Base-by-base conservation (phyloP, 2,888 invertebrate genomes). In the Plagodis dolabraria region DNA sequence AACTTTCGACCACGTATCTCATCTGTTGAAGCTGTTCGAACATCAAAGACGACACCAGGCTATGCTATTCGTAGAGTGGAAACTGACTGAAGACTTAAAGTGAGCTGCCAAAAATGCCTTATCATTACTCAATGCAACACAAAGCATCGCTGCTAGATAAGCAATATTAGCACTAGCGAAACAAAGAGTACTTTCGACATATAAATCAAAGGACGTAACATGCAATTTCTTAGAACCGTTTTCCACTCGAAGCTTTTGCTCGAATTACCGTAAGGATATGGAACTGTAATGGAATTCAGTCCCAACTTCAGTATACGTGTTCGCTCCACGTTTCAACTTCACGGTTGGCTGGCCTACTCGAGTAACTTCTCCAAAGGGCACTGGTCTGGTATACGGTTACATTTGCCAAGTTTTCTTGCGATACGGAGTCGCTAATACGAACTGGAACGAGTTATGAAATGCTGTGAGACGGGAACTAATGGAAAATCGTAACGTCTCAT, bases 331-430 rank as follows among this genome's bases (percentile, higher is more conserved):
- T 5, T 45, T 46, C 49, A 49, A 53, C 45, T 62, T 57, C 48
- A 63, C 65, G 62, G 60, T 55, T 49, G 58, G 53, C 45, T 22
- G 22, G 46, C 53, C 42, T 46, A 9, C 44, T 5, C 43, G 43
- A 35, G 46, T 40, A 40, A 53, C 33, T 53, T 42, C 40, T 33
- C 50, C 42, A 43, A 46, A 64, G 54, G 64, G 47, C 60, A 45
- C 47, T 44, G 59, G 57, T 43, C 40, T 40, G 43, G 43, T 12
- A 57, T 58, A 52, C 53, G 57, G 51, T 63, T 63, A 60, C 64
- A 59, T 54, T 63, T 64, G 66, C 68, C 66, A 65, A 66, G 63
- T 58, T 65, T 58, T 59, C 56, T 47, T 55, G 43, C 47, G 44
- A 40, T 53, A 46, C 44, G 34, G 9, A 33, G 33, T n/a, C 36